Evolutionary conservation across 64 coral and sea anemone genomes (phyloP).

Genomic region (Montipora foliosa): DNA sequence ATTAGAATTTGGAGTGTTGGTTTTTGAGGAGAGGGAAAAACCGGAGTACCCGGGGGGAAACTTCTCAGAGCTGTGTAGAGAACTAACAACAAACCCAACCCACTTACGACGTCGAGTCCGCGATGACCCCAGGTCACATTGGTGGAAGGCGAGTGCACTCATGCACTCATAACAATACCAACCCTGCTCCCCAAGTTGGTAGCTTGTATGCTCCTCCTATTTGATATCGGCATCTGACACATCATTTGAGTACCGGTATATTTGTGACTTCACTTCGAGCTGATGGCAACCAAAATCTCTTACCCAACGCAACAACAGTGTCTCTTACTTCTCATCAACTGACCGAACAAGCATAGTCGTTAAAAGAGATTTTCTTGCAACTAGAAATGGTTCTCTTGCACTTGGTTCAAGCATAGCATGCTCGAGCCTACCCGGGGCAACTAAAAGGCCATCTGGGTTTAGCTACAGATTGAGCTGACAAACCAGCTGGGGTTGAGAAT

Average conservation of each 20-base stretch:
- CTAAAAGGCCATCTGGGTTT: slow-evolving; percentile 42
- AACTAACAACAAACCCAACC: too few species aligned
- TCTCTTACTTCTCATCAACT: slow-evolving; percentile 51
- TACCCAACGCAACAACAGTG: slow-evolving; percentile 45
- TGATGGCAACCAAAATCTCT: slow-evolving; percentile 65
- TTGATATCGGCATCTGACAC: slow-evolving; percentile 41
- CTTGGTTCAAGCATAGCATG: slow-evolving; percentile 3
- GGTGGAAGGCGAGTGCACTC: too few species aligned
- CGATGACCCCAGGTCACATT: too few species aligned
- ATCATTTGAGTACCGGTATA: neutral
- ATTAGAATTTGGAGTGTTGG: too few species aligned
- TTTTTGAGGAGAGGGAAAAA: too few species aligned
- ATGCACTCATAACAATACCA: too few species aligned
- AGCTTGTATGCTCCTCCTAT: slow-evolving; percentile 31
- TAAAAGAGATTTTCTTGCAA: slow-evolving; percentile 31
- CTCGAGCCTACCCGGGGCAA: slow-evolving; percentile 48
- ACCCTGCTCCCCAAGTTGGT: neutral
- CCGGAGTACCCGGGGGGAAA: too few species aligned
- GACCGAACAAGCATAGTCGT: slow-evolving; percentile 51
- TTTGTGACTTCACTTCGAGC: neutral
- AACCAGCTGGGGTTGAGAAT: slow-evolving; percentile 33
- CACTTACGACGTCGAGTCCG: too few species aligned
- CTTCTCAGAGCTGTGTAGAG: too few species aligned
- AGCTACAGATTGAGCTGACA: slow-evolving; percentile 49
- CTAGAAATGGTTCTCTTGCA: slow-evolving; percentile 54